phyloP scores from a whole-genome alignment of 1,140 invertebrate species.

The honey bee (Apis mellifera) region DNA sequence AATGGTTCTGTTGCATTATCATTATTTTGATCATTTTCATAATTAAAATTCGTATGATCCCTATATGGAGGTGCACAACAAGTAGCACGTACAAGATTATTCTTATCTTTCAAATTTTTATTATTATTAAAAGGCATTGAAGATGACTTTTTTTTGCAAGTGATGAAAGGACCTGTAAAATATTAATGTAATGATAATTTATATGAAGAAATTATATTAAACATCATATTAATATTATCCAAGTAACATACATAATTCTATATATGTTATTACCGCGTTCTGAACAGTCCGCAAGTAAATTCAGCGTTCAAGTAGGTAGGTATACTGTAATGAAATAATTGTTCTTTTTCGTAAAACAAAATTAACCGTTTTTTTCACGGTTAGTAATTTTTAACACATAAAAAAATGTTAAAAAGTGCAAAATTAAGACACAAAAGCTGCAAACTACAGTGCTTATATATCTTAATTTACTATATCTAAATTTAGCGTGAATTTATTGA shows the following conservation, averaged over 20 bases:
- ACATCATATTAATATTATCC: background rate
- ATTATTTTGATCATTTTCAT: slow-evolving; percentile 56
- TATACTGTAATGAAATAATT: slow-evolving; percentile 53
- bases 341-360: slow-evolving; percentile 33
- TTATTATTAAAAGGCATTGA: slow-evolving; percentile 53
- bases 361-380: slow-evolving; percentile 39
- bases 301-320: slow-evolving; percentile 53
- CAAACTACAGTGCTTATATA: slow-evolving; percentile 23
- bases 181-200: too few species aligned
- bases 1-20: slow-evolving; percentile 54
- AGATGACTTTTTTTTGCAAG: background rate
- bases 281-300: slow-evolving; percentile 41
- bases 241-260: slow-evolving; percentile 34
- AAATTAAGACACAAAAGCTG: slow-evolving; percentile 8
- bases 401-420: slow-evolving; percentile 20
- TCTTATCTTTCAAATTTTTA: slow-evolving; percentile 61
- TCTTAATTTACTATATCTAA: background rate
- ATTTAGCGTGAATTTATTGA: background rate
- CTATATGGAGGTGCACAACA: slow-evolving; percentile 48
- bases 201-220: background rate
- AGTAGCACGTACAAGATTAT: slow-evolving; percentile 62
- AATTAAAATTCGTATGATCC: slow-evolving; percentile 62
- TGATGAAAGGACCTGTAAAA: slow-evolving; percentile 44
- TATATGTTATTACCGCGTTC: slow-evolving; percentile 35
- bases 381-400: slow-evolving; percentile 36